Conservation (phyloP, 2,113 vertebrate genomes). For the Nesogale talazaci region DNA sequence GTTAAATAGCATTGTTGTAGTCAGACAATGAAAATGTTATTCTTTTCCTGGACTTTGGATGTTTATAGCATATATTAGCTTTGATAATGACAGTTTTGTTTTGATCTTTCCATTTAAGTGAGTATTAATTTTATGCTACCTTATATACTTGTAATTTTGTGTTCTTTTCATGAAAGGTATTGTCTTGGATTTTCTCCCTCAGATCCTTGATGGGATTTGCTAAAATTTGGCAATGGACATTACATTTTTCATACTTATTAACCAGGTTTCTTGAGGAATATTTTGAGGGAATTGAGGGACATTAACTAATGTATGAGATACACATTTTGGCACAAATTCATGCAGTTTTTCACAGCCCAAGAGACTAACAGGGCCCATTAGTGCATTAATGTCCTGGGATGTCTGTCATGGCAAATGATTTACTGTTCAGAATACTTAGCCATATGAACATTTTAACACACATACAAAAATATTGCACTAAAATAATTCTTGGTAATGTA, state of each 20-base stretch:
- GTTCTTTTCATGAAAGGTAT: conserved; percentile 3
- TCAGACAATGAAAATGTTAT: too few relatives aligned
- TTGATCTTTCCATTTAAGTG: not conserved
- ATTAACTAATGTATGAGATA: not conserved
- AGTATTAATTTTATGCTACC: not conserved
- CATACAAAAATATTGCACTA: not conserved
- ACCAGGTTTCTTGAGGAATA: not conserved
- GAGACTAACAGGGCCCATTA: not conserved
- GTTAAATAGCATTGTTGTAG: too few relatives aligned
- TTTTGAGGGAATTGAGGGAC: not conserved
- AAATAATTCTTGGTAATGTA: not conserved
- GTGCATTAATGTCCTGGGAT: too few relatives aligned
- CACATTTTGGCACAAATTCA: not conserved
- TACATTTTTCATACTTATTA: not conserved
- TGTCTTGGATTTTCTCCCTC: not conserved
- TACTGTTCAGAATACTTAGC: not conserved
- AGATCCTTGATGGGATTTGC: not conserved
- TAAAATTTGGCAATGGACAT: not conserved
- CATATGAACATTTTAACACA: not conserved
- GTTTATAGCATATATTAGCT: not conserved
- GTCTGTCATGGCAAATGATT: not conserved
- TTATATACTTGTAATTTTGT: not conserved
- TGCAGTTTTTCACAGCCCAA: not conserved
- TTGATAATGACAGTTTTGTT: not conserved
- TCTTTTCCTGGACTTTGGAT: not conserved